A percentile compares a stretch with the other conserved stretches of the same genome.
Conservation (phyloP, 2,113 vertebrate genomes). For the Stegostoma tigrinum region DNA sequence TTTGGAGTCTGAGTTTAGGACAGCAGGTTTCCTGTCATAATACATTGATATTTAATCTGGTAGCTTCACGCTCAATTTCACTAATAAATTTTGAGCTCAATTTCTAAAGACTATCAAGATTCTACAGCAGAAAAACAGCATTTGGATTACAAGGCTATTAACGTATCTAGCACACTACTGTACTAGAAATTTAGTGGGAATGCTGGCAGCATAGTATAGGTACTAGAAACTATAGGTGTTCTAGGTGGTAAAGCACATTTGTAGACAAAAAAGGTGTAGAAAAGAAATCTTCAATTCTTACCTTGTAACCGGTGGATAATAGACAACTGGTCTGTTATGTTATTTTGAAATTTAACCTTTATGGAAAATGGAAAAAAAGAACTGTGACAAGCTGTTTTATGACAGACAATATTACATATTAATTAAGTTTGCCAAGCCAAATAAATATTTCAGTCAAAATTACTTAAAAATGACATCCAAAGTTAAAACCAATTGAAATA, state of each 20-base stretch:
- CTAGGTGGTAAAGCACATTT: neutral
- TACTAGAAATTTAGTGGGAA: neutral
- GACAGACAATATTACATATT: neutral
- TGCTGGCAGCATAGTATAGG: neutral
- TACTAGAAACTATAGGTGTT: neutral
- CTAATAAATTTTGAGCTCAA: neutral
- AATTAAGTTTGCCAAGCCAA: neutral
- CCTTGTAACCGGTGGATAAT: slow-evolving; percentile 83
- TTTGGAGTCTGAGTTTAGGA: neutral
- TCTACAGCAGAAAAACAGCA: neutral
- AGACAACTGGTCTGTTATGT: slow-evolving; percentile 72
- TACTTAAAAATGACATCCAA: neutral
- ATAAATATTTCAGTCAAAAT: neutral
- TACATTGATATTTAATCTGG: neutral
- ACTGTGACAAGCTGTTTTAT: neutral
- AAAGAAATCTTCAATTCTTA: slow-evolving; percentile 49
- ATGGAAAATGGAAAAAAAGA: neutral
- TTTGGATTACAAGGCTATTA: neutral
- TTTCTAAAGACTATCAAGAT: neutral
- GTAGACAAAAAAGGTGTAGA: neutral
- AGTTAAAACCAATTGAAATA: neutral
- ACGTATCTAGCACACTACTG: neutral
- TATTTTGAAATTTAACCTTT: slow-evolving; percentile 79
- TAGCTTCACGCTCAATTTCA: neutral
- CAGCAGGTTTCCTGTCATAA: neutral